phyloP scores from a whole-genome alignment of 1,140 invertebrate species.

The Drosophila ambigua region DNA sequence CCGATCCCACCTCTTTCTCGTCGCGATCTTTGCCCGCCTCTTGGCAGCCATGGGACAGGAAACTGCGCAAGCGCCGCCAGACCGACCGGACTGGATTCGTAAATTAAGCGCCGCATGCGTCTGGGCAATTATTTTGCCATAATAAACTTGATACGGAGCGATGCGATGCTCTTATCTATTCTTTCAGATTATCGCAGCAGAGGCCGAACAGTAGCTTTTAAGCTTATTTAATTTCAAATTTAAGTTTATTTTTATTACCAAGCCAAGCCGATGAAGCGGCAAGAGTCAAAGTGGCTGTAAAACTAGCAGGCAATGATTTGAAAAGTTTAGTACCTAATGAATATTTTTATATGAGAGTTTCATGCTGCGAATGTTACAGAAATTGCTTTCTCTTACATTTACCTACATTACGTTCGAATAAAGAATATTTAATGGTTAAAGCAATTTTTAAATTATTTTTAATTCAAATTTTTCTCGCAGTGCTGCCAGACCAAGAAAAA shows the following conservation, averaged over 20 bases:
- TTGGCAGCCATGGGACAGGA: background rate
- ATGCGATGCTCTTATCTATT: slow-evolving; percentile 49
- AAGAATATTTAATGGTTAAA: too few species aligned
- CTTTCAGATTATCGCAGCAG: slow-evolving; percentile 40
- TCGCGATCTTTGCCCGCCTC: too few species aligned
- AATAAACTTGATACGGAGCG: slow-evolving; percentile 58
- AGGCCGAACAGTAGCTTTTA: slow-evolving; percentile 31
- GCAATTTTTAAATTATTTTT: too few species aligned
- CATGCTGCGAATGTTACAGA: too few species aligned
- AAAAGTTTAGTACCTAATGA: too few species aligned
- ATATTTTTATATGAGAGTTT: too few species aligned
- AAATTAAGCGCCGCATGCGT: slow-evolving; percentile 70
- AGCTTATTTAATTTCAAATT: slow-evolving; percentile 47
- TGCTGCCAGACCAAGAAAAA: too few species aligned
- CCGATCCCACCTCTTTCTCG: slow-evolving; percentile 1
- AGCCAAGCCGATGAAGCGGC: slow-evolving; percentile 1
- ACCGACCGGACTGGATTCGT: slow-evolving; percentile 28
- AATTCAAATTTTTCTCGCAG: too few species aligned
- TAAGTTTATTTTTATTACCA: slow-evolving; percentile 26
- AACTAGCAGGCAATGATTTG: too few species aligned
- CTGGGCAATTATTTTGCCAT: slow-evolving; percentile 61
- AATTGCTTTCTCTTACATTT: too few species aligned
- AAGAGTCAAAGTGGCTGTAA: background rate
- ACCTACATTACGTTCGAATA: too few species aligned
- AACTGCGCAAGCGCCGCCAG: slow-evolving; percentile 31